phyloP scores from a whole-genome alignment of 2,113 vertebrate genomes.

The Cyphomyrus plagiostoma region DNA sequence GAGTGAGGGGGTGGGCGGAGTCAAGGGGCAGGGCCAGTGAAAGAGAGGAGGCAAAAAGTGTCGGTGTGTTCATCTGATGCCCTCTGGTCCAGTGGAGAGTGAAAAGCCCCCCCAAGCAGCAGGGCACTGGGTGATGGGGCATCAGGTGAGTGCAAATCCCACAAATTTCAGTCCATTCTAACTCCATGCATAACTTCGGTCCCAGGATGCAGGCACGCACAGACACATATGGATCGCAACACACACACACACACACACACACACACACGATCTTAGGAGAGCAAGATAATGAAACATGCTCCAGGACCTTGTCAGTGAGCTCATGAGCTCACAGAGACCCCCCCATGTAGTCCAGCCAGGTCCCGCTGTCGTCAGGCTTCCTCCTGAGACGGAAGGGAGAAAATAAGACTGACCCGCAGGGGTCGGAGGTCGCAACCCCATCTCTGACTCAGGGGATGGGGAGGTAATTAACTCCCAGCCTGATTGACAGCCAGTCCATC shows the following conservation, averaged over 20 bases:
- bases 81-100: conserved; percentile 38
- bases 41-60: conserved; percentile 47
- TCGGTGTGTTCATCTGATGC: conserved; percentile 44
- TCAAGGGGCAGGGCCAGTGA: conserved; percentile 26
- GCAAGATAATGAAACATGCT: not conserved
- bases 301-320: not conserved
- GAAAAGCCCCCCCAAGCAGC: conserved; percentile 33
- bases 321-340: not conserved
- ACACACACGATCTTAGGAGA: not conserved
- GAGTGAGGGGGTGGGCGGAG: not conserved
- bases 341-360: conserved; percentile 33
- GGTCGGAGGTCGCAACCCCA: conserved; percentile 67
- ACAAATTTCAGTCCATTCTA: conserved; percentile 39
- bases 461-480: conserved; percentile 61
- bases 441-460: conserved; percentile 56
- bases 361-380: conserved; percentile 18
- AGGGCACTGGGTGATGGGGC: conserved; percentile 45
- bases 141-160: conserved; percentile 46
- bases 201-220: conserved; percentile 3
- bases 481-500: conserved; percentile 68
- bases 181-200: conserved; percentile 38
- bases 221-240: not conserved
- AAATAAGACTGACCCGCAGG: conserved; percentile 35
- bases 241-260: not conserved
- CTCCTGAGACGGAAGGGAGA: conserved; percentile 33